A percentile compares a stretch with the other conserved stretches of the same genome.
These are phyloP conservation scores for Saccostrea cuccullata DNA, from an alignment of 1,140 invertebrate genomes.

Conservation along the genomic window DNA sequence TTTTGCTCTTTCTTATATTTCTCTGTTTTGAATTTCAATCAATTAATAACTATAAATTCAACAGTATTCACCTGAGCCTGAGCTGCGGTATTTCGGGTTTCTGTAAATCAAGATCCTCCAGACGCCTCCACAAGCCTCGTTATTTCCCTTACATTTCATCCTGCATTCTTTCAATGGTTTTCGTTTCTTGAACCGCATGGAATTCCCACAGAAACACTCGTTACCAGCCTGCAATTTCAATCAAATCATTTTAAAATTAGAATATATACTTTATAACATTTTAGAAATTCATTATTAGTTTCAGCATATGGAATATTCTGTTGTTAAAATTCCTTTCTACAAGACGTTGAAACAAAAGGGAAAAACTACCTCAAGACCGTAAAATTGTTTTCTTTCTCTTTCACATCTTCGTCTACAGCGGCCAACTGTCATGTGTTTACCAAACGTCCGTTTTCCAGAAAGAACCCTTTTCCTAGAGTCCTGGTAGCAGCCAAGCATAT, in stretches of 20 bases:
- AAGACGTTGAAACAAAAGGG: no score
- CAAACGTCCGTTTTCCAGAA: not conserved
- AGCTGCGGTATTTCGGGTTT: not conserved
- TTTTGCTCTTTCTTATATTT: no score
- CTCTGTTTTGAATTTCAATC: no score
- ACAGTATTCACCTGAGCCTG: not conserved
- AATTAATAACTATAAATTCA: no score
- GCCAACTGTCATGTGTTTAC: not conserved
- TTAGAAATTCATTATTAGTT: no score
- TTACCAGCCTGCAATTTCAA: not conserved
- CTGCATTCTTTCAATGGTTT: not conserved
- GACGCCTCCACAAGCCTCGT: not conserved
- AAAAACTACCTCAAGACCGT: not conserved
- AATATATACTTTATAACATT: no score
- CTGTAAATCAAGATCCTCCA: constrained; percentile 18
- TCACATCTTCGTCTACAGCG: not conserved
- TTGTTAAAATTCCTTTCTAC: no score
- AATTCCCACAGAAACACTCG: constrained; percentile 18
- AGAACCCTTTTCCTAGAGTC: not conserved
- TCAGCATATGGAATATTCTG: no score
- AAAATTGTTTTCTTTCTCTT: not conserved
- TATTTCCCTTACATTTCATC: not conserved
- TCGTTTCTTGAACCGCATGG: not conserved
- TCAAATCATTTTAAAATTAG: no score
- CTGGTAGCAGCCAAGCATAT: not conserved